Evolutionary conservation across 2,113 vertebrate species (phyloP), one percentile per base, ranked within the genome.

Genomic region (Formicarius rufipectus): DNA sequence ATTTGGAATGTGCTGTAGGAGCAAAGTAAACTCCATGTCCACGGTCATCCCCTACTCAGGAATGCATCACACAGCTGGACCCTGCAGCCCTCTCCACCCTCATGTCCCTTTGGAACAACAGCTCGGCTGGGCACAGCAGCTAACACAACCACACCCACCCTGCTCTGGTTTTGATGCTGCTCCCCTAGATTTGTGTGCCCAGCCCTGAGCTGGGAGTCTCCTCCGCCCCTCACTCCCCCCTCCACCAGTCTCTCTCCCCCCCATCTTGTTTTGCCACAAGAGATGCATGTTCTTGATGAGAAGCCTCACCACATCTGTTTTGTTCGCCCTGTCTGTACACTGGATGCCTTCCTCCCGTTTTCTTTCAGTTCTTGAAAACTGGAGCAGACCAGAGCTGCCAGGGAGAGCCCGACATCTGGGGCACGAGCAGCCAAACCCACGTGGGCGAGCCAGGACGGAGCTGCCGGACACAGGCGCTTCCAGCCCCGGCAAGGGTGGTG

Each of bases 61-160:
- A 23, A 44, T 55, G 28, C 10, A 9, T 66, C 7, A 0, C 10
- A 31, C 47, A 67, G 73, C 27, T 64, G n/a, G 44, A 62, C 24
- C 31, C 10, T 45, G n/a, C 40, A n/a, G 17, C 37, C 31, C 20
- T 37, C 37, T 75, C 62, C 28, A 7, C 75, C 44, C n/a, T 72
- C 17, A 23, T 15, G 13, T 72, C 59, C 58, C 56, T 52, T n/a
- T 40, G 35, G 60, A 45, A 37, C 1, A 2, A 14, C 0, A 1
- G 39, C 72, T 82, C 3, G 0, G 42, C 50, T 0, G 0, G 30
- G 50, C 79, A 25, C 52, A 60, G 42, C 68, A 83, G 74, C 62
- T 69, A 25, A 45, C 1, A 7, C 30, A 33, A 45, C 28, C 68
- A 55, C 39, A 62, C 10, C 9, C 33, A 67, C 58, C 35, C 30